A percentile compares a stretch with the other conserved stretches of the same genome.
Evolutionary conservation across 2,888 invertebrate species (phyloP).

Genomic region (Eubasilissa splendida): DNA sequence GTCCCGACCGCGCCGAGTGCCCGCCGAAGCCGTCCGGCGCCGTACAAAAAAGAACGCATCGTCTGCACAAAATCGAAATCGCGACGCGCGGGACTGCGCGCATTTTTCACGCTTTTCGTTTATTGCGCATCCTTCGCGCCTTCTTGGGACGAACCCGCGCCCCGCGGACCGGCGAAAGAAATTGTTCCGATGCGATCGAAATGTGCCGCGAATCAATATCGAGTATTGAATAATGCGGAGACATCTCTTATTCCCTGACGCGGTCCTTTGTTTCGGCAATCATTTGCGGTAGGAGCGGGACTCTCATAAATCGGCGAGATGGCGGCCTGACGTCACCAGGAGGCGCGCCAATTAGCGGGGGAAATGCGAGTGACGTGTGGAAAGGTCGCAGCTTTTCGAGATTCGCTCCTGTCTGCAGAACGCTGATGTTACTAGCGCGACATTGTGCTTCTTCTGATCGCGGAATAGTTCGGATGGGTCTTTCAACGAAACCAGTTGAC

Average conservation of each 20-base stretch:
- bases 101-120: conserved; percentile 3
- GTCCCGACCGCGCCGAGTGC: conserved; percentile 20
- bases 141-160: background rate
- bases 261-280: background rate
- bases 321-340: background rate
- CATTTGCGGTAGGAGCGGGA: conserved; percentile 8
- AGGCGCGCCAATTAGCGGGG: conserved; percentile 6
- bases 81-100: background rate
- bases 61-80: background rate
- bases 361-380: background rate
- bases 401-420: background rate
- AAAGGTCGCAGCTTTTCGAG: background rate
- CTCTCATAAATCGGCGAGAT: background rate
- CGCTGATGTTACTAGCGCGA: conserved; percentile 5
- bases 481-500: conserved; percentile 31
- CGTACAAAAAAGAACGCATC: background rate
- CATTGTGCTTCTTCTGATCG: conserved; percentile 3
- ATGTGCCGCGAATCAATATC: conserved; percentile 42
- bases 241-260: background rate
- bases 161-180: conserved; percentile 29
- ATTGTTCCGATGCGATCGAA: conserved; percentile 40
- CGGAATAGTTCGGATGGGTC: conserved; percentile 2
- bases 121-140: background rate
- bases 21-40: background rate
- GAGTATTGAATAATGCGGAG: conserved; percentile 22